phyloP scores from a whole-genome alignment of 1,140 invertebrate genomes.

The Papilio machaon region DNA sequence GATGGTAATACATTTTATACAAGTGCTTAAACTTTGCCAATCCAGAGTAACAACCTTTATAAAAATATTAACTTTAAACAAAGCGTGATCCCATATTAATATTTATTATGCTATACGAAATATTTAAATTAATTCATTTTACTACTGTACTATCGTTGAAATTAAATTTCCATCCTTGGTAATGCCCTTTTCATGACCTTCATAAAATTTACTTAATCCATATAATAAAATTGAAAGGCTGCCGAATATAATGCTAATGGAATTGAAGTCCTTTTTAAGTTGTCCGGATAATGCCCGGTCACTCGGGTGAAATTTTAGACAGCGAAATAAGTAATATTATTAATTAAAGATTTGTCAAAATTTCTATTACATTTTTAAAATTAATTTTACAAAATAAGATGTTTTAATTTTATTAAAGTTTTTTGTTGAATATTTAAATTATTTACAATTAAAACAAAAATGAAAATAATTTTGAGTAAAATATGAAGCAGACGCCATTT shows the following conservation, averaged over 20 bases:
- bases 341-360: not conserved
- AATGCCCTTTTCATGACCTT: constrained; percentile 32
- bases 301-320: constrained; percentile 34
- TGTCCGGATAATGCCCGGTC: constrained; percentile 34
- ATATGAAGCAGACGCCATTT: not conserved
- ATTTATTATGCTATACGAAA: not conserved
- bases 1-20: not conserved
- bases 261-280: constrained; percentile 39
- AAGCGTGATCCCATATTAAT: not conserved
- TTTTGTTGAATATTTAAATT: not conserved
- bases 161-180: constrained; percentile 31
- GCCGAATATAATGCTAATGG: constrained; percentile 38
- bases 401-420: not conserved
- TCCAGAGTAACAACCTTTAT: not conserved
- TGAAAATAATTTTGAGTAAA: not conserved
- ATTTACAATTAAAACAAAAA: not conserved
- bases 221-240: constrained; percentile 39
- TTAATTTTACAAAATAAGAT: not conserved
- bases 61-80: not conserved
- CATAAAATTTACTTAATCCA: constrained; percentile 40
- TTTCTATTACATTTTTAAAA: not conserved
- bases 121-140: constrained; percentile 24
- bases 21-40: not conserved
- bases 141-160: constrained; percentile 24
- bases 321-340: constrained; percentile 34